Percentiles rank a stretch among this genome's conserved stretches.
Conservation (phyloP, 2,888 invertebrate genomes). For the Salpingus planirostris region DNA sequence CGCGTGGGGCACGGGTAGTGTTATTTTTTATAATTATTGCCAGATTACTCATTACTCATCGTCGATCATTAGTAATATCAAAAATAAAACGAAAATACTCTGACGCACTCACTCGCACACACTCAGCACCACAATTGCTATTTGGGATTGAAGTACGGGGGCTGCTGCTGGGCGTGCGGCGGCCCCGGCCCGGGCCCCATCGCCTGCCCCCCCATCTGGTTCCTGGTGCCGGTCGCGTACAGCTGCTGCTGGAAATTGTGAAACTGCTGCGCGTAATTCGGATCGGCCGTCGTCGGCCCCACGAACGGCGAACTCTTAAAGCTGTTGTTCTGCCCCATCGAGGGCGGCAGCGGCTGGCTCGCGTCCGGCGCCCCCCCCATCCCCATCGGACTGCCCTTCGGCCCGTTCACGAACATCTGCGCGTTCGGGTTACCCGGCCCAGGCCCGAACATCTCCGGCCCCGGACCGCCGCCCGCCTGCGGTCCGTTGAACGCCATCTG, state of each 20-base stretch:
- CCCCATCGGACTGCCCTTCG: constrained; percentile 51
- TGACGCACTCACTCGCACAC: constrained; percentile 33
- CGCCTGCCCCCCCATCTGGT: constrained; percentile 45
- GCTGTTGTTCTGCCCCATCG: constrained; percentile 63
- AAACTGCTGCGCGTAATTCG: constrained; percentile 90
- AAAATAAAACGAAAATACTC: constrained; percentile 42
- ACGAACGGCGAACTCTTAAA: constrained; percentile 76
- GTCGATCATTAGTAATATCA: constrained; percentile 42
- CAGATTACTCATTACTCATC: constrained; percentile 39
- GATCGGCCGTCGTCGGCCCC: constrained; percentile 78
- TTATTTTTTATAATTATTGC: constrained; percentile 32
- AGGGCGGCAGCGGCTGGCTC: constrained; percentile 68
- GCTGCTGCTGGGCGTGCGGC: constrained; percentile 41
- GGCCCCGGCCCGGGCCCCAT: constrained; percentile 44
- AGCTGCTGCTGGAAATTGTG: constrained; percentile 93
- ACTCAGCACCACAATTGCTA: constrained; percentile 39
- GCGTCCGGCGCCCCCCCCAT: constrained; percentile 49
- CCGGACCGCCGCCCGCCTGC: constrained; percentile 26
- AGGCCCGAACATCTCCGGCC: constrained; percentile 37
- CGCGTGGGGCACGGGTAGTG: too few species aligned
- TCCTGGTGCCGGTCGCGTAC: constrained; percentile 77
- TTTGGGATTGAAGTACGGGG: constrained; percentile 42
- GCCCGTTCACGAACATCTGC: constrained; percentile 52
- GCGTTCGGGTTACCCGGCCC: constrained; percentile 42
- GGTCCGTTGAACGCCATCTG: constrained; percentile 38